These are phyloP conservation scores for Acanthopagrus latus DNA, from an alignment of 2,797 vertebrate species.

Conservation along the genomic window DNA sequence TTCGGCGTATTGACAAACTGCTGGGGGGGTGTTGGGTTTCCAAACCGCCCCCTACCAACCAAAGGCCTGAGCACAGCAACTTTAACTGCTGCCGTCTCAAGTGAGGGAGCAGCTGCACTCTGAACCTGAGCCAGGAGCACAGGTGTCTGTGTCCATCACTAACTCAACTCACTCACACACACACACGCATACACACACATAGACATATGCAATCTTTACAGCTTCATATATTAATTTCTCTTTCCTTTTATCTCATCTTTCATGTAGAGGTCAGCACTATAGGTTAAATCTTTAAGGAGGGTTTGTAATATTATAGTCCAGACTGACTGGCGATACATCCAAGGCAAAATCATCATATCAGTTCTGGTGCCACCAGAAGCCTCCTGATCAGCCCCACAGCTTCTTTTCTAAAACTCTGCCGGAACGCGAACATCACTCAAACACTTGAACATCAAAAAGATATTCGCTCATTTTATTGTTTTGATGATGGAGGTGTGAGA, in stretches of 20 bases:
- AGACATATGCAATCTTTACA: constrained; percentile 13
- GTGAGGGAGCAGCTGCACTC: constrained; percentile 85
- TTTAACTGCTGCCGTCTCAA: constrained; percentile 81
- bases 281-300: background rate
- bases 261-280: background rate
- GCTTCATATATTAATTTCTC: constrained; percentile 10
- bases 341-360: background rate
- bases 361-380: background rate
- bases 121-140: constrained; percentile 84
- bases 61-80: constrained; percentile 87
- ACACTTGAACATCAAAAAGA: background rate
- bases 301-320: background rate
- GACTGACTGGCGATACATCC: background rate
- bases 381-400: background rate
- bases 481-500: background rate
- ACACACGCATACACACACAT: constrained; percentile 22
- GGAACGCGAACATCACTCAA: background rate
- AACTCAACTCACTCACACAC: constrained; percentile 34
- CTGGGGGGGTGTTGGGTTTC: constrained; percentile 77
- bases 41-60: constrained; percentile 55
- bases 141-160: constrained; percentile 86
- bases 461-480: background rate
- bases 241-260: background rate
- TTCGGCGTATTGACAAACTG: constrained; percentile 77
- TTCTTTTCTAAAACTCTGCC: background rate